Percentiles rank a stretch among this genome's conserved stretches.
phyloP scores from a whole-genome alignment of 2,888 invertebrate species.

The Ennomos quercinarius region DNA sequence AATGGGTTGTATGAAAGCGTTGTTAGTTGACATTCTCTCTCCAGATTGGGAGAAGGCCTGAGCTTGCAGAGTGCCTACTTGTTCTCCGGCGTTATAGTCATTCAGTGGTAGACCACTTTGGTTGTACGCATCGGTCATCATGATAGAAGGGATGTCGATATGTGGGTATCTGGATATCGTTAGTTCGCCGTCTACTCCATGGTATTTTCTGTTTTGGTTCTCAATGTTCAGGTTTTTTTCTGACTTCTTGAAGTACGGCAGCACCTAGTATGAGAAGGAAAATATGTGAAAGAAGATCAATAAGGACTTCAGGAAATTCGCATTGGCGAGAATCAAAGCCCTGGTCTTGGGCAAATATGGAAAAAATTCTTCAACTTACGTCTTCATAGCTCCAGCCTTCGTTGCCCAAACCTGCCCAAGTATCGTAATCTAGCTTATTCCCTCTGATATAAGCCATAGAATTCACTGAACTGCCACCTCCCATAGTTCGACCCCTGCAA shows the following conservation, averaged over 20 bases:
- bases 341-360: too few species aligned
- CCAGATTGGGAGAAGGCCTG: constrained; percentile 85
- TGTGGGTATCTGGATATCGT: constrained; percentile 86
- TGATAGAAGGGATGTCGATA: constrained; percentile 82
- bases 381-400: constrained; percentile 86
- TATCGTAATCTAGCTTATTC: constrained; percentile 85
- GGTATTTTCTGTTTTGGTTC: constrained; percentile 79
- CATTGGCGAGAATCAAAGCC: too few species aligned
- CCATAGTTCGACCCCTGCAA: constrained; percentile 86
- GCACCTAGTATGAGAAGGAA: constrained; percentile 58
- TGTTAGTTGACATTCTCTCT: constrained; percentile 86
- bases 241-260: constrained; percentile 89
- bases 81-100: constrained; percentile 83
- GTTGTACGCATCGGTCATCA: constrained; percentile 83
- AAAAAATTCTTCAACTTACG: constrained; percentile 47
- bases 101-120: constrained; percentile 84
- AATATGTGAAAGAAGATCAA: too few species aligned
- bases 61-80: constrained; percentile 84
- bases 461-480: constrained; percentile 88
- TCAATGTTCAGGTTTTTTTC: constrained; percentile 85
- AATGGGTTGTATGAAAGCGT: constrained; percentile 88
- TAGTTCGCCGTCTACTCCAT: constrained; percentile 86
- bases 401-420: constrained; percentile 87
- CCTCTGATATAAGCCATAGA: constrained; percentile 87
- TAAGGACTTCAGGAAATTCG: too few species aligned